Conservation (phyloP, 2,113 vertebrate species). For the Raja brachyura region DNA sequence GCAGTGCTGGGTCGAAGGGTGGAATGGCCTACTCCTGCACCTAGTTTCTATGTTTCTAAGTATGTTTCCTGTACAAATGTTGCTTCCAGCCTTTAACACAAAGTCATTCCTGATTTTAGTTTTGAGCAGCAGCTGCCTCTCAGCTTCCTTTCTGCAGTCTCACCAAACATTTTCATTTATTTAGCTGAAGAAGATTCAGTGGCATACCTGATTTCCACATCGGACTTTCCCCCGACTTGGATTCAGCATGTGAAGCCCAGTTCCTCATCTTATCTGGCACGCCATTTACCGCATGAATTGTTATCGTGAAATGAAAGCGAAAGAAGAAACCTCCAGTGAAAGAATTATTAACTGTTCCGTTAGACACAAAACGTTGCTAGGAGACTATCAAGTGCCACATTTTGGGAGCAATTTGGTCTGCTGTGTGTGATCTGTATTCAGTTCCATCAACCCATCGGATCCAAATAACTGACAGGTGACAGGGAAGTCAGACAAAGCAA, state of each 20-base stretch:
- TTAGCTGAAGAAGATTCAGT: not conserved
- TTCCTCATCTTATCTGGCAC: not conserved
- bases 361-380: not conserved
- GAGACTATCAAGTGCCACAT: not conserved
- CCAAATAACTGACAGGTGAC: not conserved
- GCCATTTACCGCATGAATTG: not conserved
- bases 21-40: too few species aligned
- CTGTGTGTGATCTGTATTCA: not conserved
- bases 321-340: not conserved
- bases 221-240: not conserved
- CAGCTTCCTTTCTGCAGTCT: not conserved
- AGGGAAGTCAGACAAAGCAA: not conserved
- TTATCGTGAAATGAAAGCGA: not conserved
- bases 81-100: not conserved
- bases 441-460: not conserved
- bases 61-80: not conserved
- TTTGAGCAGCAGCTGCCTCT: not conserved
- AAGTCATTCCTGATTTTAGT: conserved; percentile 4
- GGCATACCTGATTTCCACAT: not conserved
- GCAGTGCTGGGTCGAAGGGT: too few species aligned
- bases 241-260: not conserved
- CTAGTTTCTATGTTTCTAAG: too few species aligned
- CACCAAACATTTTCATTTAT: not conserved
- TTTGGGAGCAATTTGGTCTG: not conserved
- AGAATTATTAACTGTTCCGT: not conserved